Conservation (phyloP, 1,140 invertebrate genomes). For the Rhizoglyphus robini region DNA sequence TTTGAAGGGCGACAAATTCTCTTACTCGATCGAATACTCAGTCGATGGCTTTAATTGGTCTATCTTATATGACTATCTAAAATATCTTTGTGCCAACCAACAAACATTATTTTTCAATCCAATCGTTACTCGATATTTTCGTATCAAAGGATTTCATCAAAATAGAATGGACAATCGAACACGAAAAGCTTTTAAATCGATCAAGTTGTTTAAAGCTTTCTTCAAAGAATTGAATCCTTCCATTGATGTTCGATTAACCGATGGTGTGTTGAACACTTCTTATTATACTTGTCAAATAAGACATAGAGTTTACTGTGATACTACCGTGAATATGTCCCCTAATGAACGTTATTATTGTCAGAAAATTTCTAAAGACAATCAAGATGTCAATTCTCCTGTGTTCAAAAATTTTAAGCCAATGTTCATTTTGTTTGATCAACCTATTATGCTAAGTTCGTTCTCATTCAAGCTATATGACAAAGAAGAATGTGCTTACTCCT, state of each 20-base stretch:
- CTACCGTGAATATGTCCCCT: background rate
- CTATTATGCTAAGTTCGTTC: constrained; percentile 4
- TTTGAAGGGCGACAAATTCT: constrained; percentile 2
- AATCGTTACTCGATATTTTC: constrained; percentile 4
- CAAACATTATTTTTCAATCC: constrained; percentile 9
- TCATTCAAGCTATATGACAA: background rate
- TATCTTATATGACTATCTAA: background rate
- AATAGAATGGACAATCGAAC: background rate
- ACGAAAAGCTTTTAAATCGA: background rate
- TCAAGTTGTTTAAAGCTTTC: background rate
- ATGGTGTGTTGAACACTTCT: background rate
- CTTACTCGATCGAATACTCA: constrained; percentile 11
- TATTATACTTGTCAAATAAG: background rate
- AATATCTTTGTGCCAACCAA: constrained; percentile 12
- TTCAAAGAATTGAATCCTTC: background rate
- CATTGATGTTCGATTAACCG: constrained; percentile 1
- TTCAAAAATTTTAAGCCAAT: background rate
- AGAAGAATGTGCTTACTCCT: background rate
- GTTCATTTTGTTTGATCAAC: constrained; percentile 5
- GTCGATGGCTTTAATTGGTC: constrained; percentile 5
- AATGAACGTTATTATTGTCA: background rate
- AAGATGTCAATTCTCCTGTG: background rate
- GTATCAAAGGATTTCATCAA: constrained; percentile 8
- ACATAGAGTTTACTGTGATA: background rate
- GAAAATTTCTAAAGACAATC: background rate